Percentiles rank a stretch among this genome's conserved stretches.
phyloP scores from a whole-genome alignment of 2,888 invertebrate species.

The Tethea ocularis region DNA sequence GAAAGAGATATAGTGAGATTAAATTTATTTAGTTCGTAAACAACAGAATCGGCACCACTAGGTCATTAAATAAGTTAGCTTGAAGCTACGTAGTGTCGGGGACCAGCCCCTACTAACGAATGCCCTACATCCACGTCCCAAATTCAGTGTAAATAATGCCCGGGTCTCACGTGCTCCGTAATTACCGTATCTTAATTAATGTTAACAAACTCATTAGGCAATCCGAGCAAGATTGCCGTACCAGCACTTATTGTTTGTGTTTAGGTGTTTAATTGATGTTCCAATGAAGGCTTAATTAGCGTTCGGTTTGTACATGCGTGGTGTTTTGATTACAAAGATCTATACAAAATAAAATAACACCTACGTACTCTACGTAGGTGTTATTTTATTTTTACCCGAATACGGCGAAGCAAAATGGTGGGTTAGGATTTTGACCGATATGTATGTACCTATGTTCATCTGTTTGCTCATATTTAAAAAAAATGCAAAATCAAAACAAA shows the following conservation, averaged over 20 bases:
- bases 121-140: slow-evolving; percentile 17
- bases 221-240: background rate
- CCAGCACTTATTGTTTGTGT: background rate
- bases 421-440: too few relatives aligned
- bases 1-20: too few relatives aligned
- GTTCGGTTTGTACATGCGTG: background rate
- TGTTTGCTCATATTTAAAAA: too few relatives aligned
- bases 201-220: slow-evolving; percentile 55
- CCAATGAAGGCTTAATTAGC: background rate
- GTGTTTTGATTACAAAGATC: background rate
- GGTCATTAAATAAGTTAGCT: too few relatives aligned
- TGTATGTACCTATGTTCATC: too few relatives aligned
- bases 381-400: too few relatives aligned
- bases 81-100: background rate
- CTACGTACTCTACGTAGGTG: too few relatives aligned
- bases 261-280: slow-evolving; percentile 6
- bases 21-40: too few relatives aligned
- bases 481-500: too few relatives aligned
- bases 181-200: slow-evolving; percentile 51
- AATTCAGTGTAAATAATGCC: slow-evolving; percentile 34
- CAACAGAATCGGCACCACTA: too few relatives aligned
- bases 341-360: too few relatives aligned
- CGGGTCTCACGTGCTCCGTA: slow-evolving; percentile 30
- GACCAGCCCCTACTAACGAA: background rate
- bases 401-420: too few relatives aligned